Base-by-base conservation (phyloP, 2,888 invertebrate genomes). In the Erynnis tages region DNA sequence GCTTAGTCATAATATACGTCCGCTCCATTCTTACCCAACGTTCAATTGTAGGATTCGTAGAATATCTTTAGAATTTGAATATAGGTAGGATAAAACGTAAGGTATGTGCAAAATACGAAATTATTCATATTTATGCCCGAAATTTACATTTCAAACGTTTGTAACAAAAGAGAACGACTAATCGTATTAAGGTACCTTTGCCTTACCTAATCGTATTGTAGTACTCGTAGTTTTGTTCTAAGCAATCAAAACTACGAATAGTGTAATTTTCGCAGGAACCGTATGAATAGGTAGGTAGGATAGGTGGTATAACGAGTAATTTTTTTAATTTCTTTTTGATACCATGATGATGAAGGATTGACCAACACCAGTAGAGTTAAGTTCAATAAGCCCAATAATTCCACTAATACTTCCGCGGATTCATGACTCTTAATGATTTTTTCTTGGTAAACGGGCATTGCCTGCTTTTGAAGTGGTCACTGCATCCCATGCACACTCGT, bases 1-100 rank as follows among this genome's bases (percentile, higher is more conserved):
- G 71, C 71, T 66, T 66, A 62, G 69, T 81, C 75, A 79, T 38
- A 54, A 38, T 53, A 58, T 32, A 35, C 35, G 34, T 27, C 52
- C 27, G 25, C 34, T 48, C 29, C 32, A 34, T 50, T 50, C 46
- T 25, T 34, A 14, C 8, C 3, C 16, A 21, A 29, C 13, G n/a
- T 38, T 38, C 47, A 17, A 40, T 23, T 25, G n/a, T 13, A 14
- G 14, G 17, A 21, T n/a, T 10, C 32, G 32, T 17, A 32, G 45
- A 55, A 56, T 54, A 52, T 11, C 19, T 19, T 17, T 19, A 19
- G 17, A 19, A n/a, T 11, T 8, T 10, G 17, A 19, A 56, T 49
- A 58, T 49, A 49, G n/a, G n/a, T n/a, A 32, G 27, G 45, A 52
- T 19, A 25, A 52, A 35, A 53, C 45, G 47, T 32, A 32, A 8